phyloP scores from a whole-genome alignment of 2,888 invertebrate genomes.

The Alsophila aescularia region DNA sequence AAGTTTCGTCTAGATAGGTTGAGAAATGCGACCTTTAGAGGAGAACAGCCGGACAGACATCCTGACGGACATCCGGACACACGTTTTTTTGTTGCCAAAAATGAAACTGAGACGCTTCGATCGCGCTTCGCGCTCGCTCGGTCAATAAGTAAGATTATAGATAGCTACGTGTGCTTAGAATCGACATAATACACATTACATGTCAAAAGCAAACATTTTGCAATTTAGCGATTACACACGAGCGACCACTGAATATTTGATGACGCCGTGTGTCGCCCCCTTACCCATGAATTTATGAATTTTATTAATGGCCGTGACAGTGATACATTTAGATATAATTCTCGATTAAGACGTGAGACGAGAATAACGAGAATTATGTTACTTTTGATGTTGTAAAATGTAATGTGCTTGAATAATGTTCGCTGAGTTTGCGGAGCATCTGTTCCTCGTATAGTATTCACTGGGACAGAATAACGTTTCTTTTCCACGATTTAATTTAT shows the following conservation, averaged over 20 bases:
- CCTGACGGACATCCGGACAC: no score
- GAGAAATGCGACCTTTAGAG: no score
- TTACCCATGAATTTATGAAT: constrained; percentile 65
- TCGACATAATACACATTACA: constrained; percentile 18
- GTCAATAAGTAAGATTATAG: no score
- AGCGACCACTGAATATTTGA: constrained; percentile 56
- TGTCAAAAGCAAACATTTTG: constrained; percentile 59
- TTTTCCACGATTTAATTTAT: no score
- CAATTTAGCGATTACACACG: constrained; percentile 61
- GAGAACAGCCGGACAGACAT: no score
- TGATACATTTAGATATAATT: constrained; percentile 8
- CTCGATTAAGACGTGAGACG: neutral
- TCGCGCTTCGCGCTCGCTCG: no score
- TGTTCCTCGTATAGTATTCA: neutral
- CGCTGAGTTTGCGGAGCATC: no score
- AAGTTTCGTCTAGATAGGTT: no score
- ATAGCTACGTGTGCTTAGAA: neutral
- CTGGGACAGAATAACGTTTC: no score
- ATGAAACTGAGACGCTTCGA: no score
- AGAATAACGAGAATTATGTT: neutral
- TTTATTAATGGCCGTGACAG: constrained; percentile 55
- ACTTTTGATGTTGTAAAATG: constrained; percentile 17
- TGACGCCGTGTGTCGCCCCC: constrained; percentile 37
- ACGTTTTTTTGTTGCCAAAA: no score
- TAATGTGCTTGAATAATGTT: neutral